These are phyloP conservation scores for Orestias chungarensis DNA, from an alignment of 2,797 vertebrate genomes.

Conservation along the genomic window DNA sequence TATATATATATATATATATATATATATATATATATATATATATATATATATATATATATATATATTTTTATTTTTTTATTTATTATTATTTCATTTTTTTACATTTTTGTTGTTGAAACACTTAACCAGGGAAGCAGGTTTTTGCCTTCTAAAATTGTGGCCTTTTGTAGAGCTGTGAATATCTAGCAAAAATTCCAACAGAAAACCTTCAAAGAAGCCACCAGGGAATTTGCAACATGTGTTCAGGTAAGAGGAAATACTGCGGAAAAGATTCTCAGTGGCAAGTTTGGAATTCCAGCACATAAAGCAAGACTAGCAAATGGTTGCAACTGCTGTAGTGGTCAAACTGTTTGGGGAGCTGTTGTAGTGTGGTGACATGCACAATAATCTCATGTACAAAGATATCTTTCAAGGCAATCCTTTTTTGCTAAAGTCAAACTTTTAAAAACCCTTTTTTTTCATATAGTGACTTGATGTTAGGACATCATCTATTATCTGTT, in stretches of 20 bases:
- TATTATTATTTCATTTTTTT: too few relatives aligned
- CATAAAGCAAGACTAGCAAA: slow-evolving; percentile 32
- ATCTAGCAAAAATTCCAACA: slow-evolving; percentile 40
- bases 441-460: too few relatives aligned
- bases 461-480: too few relatives aligned
- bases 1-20: too few relatives aligned
- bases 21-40: too few relatives aligned
- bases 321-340: slow-evolving; percentile 54
- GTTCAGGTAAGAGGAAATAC: slow-evolving; percentile 54
- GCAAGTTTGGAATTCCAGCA: slow-evolving; percentile 57
- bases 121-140: slow-evolving; percentile 30
- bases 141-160: slow-evolving; percentile 26
- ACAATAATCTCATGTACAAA: slow-evolving; percentile 15
- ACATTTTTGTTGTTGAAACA: slow-evolving; percentile 31
- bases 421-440: background rate
- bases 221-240: slow-evolving; percentile 56
- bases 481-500: too few relatives aligned
- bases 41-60: too few relatives aligned
- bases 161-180: slow-evolving; percentile 47
- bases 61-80: too few relatives aligned
- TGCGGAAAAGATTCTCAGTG: slow-evolving; percentile 54
- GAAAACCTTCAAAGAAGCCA: slow-evolving; percentile 33
- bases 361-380: slow-evolving; percentile 33
- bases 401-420: background rate
- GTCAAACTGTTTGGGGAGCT: slow-evolving; percentile 49